phyloP scores from a whole-genome alignment of 92 coral and sea anemone genomes.

The Porites lobata region DNA sequence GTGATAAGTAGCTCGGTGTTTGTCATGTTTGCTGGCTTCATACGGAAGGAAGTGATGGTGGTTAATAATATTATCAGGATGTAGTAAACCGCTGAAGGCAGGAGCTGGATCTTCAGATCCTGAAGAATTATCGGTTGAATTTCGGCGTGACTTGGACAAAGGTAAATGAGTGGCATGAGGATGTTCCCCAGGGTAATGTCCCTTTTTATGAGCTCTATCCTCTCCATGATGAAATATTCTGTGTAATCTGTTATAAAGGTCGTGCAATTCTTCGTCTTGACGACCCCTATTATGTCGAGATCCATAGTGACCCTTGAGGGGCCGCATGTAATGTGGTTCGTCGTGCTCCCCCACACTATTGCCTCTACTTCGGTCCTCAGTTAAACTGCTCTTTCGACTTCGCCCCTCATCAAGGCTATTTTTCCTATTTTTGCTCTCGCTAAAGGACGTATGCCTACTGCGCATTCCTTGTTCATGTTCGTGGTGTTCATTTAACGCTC shows the following conservation, averaged over 20 bases:
- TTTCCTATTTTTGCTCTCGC: slow-evolving; percentile 23
- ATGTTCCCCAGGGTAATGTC: not conserved
- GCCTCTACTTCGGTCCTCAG: slow-evolving; percentile 44
- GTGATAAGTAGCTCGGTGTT: slow-evolving; percentile 16
- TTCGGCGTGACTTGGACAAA: not conserved
- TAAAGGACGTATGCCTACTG: not conserved
- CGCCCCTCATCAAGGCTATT: slow-evolving; percentile 28
- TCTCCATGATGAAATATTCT: slow-evolving; percentile 8
- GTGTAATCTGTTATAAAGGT: slow-evolving; percentile 24
- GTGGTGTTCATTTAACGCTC: slow-evolving; percentile 8
- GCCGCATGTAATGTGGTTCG: slow-evolving; percentile 24
- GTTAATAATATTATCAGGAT: slow-evolving; percentile 86
- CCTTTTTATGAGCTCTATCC: slow-evolving; percentile 13
- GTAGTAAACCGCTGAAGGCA: slow-evolving; percentile 75
- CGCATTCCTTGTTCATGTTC: slow-evolving; percentile 1
- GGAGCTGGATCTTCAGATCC: slow-evolving; percentile 11
- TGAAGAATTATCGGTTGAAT: not conserved
- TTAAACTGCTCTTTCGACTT: slow-evolving; percentile 28
- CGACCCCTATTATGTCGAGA: slow-evolving; percentile 10
- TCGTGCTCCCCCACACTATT: slow-evolving; percentile 29
- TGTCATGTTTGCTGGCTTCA: slow-evolving; percentile 72
- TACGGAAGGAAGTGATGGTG: slow-evolving; percentile 89
- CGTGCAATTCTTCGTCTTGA: slow-evolving; percentile 35
- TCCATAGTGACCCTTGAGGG: slow-evolving; percentile 10
- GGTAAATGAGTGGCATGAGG: slow-evolving; percentile 24